A percentile compares a stretch with the other conserved stretches of the same genome.
These are phyloP conservation scores for Gopherus flavomarginatus DNA, from an alignment of 2,113 vertebrate genomes.

Conservation along the genomic window DNA sequence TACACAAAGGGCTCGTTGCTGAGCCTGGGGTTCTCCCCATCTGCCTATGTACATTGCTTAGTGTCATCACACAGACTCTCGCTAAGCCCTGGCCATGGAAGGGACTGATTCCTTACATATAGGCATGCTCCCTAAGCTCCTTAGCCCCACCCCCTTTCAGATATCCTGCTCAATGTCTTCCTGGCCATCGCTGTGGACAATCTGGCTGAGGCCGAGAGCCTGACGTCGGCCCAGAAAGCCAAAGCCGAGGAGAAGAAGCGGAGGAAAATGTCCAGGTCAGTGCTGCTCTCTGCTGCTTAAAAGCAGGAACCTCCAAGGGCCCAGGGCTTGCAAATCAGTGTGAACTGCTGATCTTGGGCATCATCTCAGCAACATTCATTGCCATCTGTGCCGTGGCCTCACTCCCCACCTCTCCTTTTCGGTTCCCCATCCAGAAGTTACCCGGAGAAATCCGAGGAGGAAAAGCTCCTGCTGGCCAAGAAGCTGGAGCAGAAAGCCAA, in stretches of 20 bases:
- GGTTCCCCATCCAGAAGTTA: constrained; percentile 78
- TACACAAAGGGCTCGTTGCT: not conserved
- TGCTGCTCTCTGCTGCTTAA: rapidly evolving
- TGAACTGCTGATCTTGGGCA: not conserved
- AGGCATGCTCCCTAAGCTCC: constrained; percentile 41
- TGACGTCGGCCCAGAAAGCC: constrained; percentile 95
- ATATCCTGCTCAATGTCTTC: constrained; percentile 98
- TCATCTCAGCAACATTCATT: not conserved
- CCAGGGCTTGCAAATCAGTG: not conserved
- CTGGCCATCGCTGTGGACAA: constrained; percentile 98
- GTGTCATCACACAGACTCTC: not conserved
- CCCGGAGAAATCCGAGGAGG: constrained; percentile 93
- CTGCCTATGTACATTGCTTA: not conserved
- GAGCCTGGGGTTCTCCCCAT: not conserved
- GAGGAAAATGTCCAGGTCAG: constrained; percentile 89
- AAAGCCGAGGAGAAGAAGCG: constrained; percentile 91
- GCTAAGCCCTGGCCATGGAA: not conserved
- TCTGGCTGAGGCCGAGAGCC: constrained; percentile 94
- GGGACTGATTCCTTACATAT: not conserved
- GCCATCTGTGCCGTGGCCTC: not conserved
- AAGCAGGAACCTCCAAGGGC: rapidly evolving
- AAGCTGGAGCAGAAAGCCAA: constrained; percentile 94
- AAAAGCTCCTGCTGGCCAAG: constrained; percentile 87
- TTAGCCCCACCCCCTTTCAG: constrained; percentile 80
- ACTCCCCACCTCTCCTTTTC: not conserved